These are phyloP conservation scores for Ectemnius lituratus DNA, from an alignment of 2,888 invertebrate species.

Conservation along the genomic window DNA sequence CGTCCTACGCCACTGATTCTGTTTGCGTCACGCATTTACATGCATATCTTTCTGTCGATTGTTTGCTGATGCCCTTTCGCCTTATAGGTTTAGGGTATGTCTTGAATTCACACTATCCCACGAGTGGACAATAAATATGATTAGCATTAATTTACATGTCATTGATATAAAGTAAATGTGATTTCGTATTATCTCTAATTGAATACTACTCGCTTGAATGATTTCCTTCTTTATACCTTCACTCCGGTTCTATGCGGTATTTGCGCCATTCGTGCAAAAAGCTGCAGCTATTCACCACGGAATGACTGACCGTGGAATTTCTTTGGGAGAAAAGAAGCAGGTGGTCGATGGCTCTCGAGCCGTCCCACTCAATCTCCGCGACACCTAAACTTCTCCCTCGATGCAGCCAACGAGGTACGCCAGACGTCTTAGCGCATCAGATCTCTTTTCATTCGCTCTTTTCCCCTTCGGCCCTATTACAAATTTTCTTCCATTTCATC, in stretches of 20 bases:
- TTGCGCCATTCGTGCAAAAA: no score
- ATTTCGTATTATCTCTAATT: no score
- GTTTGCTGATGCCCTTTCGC: not conserved
- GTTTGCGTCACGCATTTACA: not conserved
- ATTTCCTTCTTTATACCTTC: constrained; percentile 13
- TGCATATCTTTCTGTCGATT: not conserved
- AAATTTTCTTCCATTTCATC: not conserved
- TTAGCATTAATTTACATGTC: not conserved
- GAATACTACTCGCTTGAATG: constrained; percentile 38
- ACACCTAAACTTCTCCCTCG: not conserved
- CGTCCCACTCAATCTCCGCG: constrained; percentile 35
- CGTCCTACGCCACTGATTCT: not conserved
- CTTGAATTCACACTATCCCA: not conserved
- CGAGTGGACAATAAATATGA: not conserved
- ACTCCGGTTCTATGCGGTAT: constrained; percentile 10
- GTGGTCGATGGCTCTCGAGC: constrained; percentile 2
- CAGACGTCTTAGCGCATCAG: not conserved
- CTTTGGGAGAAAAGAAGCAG: not conserved
- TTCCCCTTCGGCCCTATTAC: not conserved
- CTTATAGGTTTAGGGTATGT: not conserved
- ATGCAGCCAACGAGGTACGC: not conserved
- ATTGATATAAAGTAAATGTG: not conserved
- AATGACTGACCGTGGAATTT: constrained; percentile 17
- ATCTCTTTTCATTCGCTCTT: constrained; percentile 4
- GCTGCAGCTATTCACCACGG: constrained; percentile 37